These are phyloP conservation scores for Lordiphosa collinella DNA, from an alignment of 1,140 invertebrate genomes.

Conservation along the genomic window DNA sequence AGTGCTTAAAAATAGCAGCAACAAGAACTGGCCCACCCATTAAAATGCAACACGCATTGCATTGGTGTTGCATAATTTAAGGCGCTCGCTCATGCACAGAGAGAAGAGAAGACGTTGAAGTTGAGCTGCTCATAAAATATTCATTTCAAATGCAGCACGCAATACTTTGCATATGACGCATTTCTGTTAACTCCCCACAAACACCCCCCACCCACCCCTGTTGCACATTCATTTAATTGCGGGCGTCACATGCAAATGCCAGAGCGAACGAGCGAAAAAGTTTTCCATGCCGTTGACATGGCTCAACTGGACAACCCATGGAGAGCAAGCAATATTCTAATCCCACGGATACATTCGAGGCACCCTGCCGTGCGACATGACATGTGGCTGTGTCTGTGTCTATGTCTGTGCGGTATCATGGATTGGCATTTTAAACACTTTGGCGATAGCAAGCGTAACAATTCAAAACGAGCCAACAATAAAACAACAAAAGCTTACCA, in stretches of 20 bases:
- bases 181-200: constrained; percentile 20
- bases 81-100: constrained; percentile 46
- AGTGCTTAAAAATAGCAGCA: background rate
- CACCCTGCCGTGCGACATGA: constrained; percentile 15
- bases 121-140: constrained; percentile 65
- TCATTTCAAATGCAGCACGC: constrained; percentile 75
- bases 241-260: constrained; percentile 46
- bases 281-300: constrained; percentile 49
- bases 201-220: background rate
- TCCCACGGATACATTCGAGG: constrained; percentile 14
- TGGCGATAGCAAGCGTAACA: constrained; percentile 29
- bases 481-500: constrained; percentile 46
- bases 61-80: constrained; percentile 71
- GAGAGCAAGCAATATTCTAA: constrained; percentile 39
- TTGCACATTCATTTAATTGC: constrained; percentile 47
- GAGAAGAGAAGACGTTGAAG: constrained; percentile 30
- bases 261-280: constrained; percentile 12
- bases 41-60: constrained; percentile 72
- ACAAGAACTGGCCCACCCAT: constrained; percentile 11
- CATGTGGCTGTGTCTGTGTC: constrained; percentile 13
- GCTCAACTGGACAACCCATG: constrained; percentile 32
- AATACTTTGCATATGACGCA: constrained; percentile 72
- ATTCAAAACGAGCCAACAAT: constrained; percentile 36
- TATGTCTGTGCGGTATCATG: constrained; percentile 17
- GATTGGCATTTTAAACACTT: constrained; percentile 11